phyloP scores from a whole-genome alignment of 2,113 vertebrate genomes.

The Ciconia boyciana region DNA sequence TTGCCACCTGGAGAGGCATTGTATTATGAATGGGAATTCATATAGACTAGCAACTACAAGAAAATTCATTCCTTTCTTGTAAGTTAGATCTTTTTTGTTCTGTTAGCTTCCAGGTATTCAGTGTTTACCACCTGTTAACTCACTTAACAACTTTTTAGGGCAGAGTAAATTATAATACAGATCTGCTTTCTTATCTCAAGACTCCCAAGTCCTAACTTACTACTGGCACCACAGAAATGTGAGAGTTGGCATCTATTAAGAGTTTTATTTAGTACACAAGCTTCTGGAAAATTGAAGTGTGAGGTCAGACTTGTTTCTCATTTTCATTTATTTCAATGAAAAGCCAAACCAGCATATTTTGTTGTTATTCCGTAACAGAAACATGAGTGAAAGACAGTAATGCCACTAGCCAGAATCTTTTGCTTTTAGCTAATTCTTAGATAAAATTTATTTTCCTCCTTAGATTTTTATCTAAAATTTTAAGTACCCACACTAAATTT shows the following conservation, averaged over 20 bases:
- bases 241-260: neutral
- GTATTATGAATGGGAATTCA: neutral
- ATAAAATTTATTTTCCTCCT: neutral
- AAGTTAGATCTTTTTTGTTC: neutral
- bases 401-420: neutral
- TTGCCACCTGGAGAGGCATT: neutral
- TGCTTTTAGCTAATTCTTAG: neutral
- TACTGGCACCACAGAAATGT: neutral
- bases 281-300: neutral
- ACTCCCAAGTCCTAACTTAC: neutral
- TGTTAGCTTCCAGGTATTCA: neutral
- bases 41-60: neutral
- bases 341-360: neutral
- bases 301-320: neutral
- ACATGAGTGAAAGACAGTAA: neutral
- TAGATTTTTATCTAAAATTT: neutral
- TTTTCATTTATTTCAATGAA: neutral
- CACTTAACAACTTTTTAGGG: no score
- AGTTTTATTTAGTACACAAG: neutral
- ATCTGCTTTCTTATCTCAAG: neutral
- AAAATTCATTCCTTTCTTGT: neutral
- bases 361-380: neutral
- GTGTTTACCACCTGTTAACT: neutral
- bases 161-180: neutral
- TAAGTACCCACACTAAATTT: neutral